A percentile compares a stretch with the other conserved stretches of the same genome.
These are phyloP conservation scores for Nysson spinosus DNA, from an alignment of 2,888 invertebrate genomes.

Conservation along the genomic window DNA sequence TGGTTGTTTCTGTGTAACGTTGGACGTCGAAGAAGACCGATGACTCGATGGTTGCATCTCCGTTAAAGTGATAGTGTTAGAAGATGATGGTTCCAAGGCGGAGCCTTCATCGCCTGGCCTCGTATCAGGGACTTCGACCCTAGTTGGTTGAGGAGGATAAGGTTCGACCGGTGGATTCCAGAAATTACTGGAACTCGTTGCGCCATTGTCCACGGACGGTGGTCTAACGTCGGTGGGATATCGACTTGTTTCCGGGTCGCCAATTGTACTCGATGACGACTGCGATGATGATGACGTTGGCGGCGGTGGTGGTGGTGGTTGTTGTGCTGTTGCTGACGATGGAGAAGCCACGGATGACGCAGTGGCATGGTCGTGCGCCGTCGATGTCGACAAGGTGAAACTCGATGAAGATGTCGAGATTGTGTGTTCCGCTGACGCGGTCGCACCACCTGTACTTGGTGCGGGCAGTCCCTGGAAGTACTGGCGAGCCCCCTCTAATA, in stretches of 20 bases:
- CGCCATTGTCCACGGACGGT: constrained; percentile 52
- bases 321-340: constrained; percentile 46
- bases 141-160: constrained; percentile 73
- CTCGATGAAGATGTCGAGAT: constrained; percentile 52
- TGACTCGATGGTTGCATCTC: constrained; percentile 72
- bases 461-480: constrained; percentile 89
- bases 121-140: constrained; percentile 73
- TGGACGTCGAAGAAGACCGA: constrained; percentile 32
- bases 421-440: constrained; percentile 62
- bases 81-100: constrained; percentile 53
- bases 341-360: constrained; percentile 36
- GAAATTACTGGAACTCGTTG: constrained; percentile 50
- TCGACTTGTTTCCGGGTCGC: constrained; percentile 44
- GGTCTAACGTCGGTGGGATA: constrained; percentile 39
- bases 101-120: constrained; percentile 68
- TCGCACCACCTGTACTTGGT: constrained; percentile 79
- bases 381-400: constrained; percentile 43
- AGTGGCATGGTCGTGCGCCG: constrained; percentile 53
- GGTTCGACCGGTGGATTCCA: constrained; percentile 72
- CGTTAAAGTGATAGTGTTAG: constrained; percentile 62
- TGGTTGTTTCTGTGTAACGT: constrained; percentile 25
- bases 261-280: constrained; percentile 6
- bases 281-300: constrained; percentile 36
- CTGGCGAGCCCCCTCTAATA: constrained; percentile 90
- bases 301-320: constrained; percentile 34